phyloP scores from a whole-genome alignment of 1,140 invertebrate genomes.

The Polyergus mexicanus region DNA sequence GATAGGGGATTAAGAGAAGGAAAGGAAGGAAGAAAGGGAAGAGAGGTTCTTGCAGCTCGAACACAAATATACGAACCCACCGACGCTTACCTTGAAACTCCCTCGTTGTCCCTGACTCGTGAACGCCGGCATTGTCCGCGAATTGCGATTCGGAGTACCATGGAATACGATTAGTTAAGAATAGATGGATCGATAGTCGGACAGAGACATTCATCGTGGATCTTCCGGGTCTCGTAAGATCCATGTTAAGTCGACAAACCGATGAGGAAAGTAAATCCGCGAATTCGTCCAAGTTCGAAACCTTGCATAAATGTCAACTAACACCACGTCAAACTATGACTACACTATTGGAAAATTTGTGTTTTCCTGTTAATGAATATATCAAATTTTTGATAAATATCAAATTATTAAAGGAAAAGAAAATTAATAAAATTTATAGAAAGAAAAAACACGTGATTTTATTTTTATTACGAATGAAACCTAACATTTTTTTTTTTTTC shows the following conservation, averaged over 20 bases:
- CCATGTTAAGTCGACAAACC: not conserved
- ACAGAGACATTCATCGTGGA: slow-evolving; percentile 10
- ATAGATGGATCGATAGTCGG: slow-evolving; percentile 55
- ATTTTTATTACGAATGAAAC: no score
- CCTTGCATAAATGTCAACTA: not conserved
- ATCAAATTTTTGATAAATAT: no score
- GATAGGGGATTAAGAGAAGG: slow-evolving; percentile 59
- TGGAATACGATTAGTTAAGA: slow-evolving; percentile 55
- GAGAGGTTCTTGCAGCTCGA: slow-evolving; percentile 68
- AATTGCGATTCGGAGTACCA: slow-evolving; percentile 10
- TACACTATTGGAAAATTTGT: no score
- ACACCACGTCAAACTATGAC: not conserved
- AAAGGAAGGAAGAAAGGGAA: slow-evolving; percentile 69
- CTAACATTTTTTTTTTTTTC: no score
- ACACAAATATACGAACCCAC: slow-evolving; percentile 70
- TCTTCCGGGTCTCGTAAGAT: slow-evolving; percentile 21
- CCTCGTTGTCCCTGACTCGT: slow-evolving; percentile 50
- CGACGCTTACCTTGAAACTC: slow-evolving; percentile 61
- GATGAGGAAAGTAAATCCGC: slow-evolving; percentile 7
- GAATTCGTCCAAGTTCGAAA: slow-evolving; percentile 12
- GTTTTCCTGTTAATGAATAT: no score
- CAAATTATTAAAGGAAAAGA: no score
- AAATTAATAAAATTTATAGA: no score
- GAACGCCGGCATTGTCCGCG: slow-evolving; percentile 46
- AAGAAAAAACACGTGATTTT: no score